Base-by-base conservation (phyloP, 2,888 invertebrate species). In the Nudaria mundana region DNA sequence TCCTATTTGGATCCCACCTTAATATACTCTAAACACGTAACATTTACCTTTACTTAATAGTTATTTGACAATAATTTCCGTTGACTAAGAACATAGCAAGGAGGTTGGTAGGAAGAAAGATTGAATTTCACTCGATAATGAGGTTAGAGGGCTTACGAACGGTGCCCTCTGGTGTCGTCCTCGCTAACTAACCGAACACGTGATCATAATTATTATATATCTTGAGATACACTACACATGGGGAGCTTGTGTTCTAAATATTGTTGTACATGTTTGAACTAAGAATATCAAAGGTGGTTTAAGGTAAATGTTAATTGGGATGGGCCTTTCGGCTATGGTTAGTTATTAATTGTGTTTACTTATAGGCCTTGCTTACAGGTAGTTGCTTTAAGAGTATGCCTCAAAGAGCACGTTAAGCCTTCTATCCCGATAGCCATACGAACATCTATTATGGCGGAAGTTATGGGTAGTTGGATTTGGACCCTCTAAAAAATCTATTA, bases 111-210 rank as follows among this genome's bases (percentile, higher is more conserved):
- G 53, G 57, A n/a, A n/a, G n/a, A n/a, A n/a, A n/a, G 66, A 68
- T 76, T 58, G 64, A 63, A 67, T 76, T 74, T 66, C 74, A 52
- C 42, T 60, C 67, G 65, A 66, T 76, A 76, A 76, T 72, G 76
- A 76, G 72, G 76, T 72, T 70, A 73, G 46, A 62, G 66, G 65
- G 56, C 60, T 62, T 31, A 39, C 50, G 63, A 63, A 59, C 58
- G 59, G 52, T 48, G 43, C 38, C 41, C 48, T 39, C 40, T 52
- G 52, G 47, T 53, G 54, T 56, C 54, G 48, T 44, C 49, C 38
- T 37, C 51, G 40, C 49, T 62, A 59, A 53, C 56, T 56, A 50
- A 54, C 45, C 31, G 30, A 14, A 29, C 13, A 31, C 37, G 10
- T 30, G 38, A 22, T 52, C 34, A 35, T 43, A 34, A 44, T 57